Base-by-base conservation (phyloP, 2,113 vertebrate genomes). In the Chrysemys picta region DNA sequence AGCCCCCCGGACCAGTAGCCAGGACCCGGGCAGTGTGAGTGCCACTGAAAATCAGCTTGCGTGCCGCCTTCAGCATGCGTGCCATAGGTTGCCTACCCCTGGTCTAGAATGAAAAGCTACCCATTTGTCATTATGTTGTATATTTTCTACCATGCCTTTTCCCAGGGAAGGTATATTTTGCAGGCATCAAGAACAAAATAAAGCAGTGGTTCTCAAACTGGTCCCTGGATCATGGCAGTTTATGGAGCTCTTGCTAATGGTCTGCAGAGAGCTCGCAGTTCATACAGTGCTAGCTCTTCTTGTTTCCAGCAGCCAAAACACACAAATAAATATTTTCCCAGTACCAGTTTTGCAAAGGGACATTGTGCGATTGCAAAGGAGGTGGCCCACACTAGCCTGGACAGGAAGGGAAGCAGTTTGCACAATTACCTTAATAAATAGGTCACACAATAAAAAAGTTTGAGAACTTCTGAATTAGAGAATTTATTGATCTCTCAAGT, bases 351-450 rank as follows among this genome's bases (percentile, higher is more conserved):
- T 45, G 24, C 21, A 42, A 76, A 76, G 38, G 42, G 9, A 76
- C 22, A 38, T 3, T 76, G 45, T 45, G 72, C 24, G 10, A 76
- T 38, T 76, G 42, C 24, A 76, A 91, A 89, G 49, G 45, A 88
- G 65, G 52, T 72, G 0, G 42, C 1, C 31, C 4, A n/a, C 29
- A 24, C 0, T 1, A 54, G 45, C 52, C 82, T 3, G 42, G 6
- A 82, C 1, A 75, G 38, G 49, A 94, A 3, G 8, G 19, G 89
- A 83, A n/a, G 35, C 56, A 81, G 42, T 76, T 0, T 50, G 56
- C 56, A 94, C 62, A 94, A 96, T 5, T 84, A 45, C 3, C 6
- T 59, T 5, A 69, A 52, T 5, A 45, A 5, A 5, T 29, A 91
- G 86, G 38, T 1, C 29, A 84, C 0, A 31, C 35, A 27, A 25